Percentiles rank a stretch among this genome's conserved stretches.
These are phyloP conservation scores for Callyntrura sp. DNA, from an alignment of 2,888 invertebrate genomes.

Conservation along the genomic window DNA sequence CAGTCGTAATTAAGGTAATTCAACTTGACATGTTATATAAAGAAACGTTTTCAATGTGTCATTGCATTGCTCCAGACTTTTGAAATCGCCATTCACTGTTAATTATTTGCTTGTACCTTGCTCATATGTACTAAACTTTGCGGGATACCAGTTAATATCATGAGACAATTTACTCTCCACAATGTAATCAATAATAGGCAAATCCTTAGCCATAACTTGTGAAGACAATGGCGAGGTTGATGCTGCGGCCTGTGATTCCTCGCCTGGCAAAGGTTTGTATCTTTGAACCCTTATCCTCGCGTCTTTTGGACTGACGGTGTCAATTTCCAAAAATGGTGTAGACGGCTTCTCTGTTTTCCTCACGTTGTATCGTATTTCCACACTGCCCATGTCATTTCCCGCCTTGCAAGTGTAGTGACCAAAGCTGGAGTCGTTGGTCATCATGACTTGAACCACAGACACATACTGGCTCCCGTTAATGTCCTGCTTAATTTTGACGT, in stretches of 20 bases:
- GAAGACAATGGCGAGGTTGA: neutral
- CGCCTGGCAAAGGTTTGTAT: conserved; percentile 72
- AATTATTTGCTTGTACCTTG: conserved; percentile 75
- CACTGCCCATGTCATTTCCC: conserved; percentile 68
- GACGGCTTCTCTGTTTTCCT: conserved; percentile 73
- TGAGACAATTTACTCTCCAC: conserved; percentile 76
- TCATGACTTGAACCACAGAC: conserved; percentile 65
- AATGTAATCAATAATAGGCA: conserved; percentile 76
- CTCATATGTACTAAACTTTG: conserved; percentile 71
- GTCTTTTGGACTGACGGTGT: conserved; percentile 69
- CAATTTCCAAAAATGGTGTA: conserved; percentile 78
- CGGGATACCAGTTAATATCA: conserved; percentile 76
- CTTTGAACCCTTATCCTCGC: conserved; percentile 75
- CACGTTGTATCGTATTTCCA: conserved; percentile 69
- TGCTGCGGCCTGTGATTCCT: conserved; percentile 27
- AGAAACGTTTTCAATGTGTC: too few relatives aligned
- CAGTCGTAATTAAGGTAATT: neutral
- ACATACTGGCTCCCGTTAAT: conserved; percentile 68
- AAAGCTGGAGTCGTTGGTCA: conserved; percentile 72
- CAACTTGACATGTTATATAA: neutral
- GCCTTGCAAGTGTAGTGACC: conserved; percentile 78
- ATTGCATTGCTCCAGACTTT: too few relatives aligned
- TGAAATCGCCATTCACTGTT: too few relatives aligned
- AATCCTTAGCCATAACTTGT: conserved; percentile 62
- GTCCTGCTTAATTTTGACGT: conserved; percentile 74